phyloP scores from a whole-genome alignment of 2,113 vertebrate species.

The Entomyzon cyanotis region DNA sequence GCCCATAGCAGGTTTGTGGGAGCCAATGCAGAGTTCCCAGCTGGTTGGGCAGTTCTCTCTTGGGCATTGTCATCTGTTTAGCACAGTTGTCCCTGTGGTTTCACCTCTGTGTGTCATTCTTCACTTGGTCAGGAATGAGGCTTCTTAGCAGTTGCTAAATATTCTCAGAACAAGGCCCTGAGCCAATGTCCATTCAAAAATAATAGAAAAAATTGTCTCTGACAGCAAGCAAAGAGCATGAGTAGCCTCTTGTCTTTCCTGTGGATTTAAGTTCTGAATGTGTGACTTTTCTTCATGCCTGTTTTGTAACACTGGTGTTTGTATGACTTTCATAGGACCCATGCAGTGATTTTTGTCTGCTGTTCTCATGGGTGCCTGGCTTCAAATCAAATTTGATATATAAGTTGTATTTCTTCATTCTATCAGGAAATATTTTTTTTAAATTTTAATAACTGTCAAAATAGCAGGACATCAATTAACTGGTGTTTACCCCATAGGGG shows the following conservation, averaged over 20 bases:
- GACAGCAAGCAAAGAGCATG: background rate
- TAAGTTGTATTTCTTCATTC: background rate
- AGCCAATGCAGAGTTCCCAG: background rate
- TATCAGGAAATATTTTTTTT: background rate
- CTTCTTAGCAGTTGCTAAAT: background rate
- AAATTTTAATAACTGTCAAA: background rate
- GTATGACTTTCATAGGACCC: fast-evolving
- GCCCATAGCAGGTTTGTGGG: background rate
- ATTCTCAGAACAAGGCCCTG: background rate
- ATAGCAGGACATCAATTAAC: background rate
- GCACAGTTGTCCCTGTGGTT: background rate
- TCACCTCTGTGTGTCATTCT: background rate
- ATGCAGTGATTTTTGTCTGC: background rate
- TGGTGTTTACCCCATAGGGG: background rate
- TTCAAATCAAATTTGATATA: background rate
- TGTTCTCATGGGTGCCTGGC: background rate
- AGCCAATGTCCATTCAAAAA: background rate
- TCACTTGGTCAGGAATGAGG: background rate
- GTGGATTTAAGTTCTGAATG: fast-evolving
- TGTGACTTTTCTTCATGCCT: background rate
- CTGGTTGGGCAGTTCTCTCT: background rate
- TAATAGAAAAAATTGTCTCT: background rate
- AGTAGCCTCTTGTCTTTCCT: background rate
- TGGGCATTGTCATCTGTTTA: background rate
- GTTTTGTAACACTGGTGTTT: background rate